phyloP scores from a whole-genome alignment of 2,113 vertebrate genomes.

The Spheniscus mendiculus region DNA sequence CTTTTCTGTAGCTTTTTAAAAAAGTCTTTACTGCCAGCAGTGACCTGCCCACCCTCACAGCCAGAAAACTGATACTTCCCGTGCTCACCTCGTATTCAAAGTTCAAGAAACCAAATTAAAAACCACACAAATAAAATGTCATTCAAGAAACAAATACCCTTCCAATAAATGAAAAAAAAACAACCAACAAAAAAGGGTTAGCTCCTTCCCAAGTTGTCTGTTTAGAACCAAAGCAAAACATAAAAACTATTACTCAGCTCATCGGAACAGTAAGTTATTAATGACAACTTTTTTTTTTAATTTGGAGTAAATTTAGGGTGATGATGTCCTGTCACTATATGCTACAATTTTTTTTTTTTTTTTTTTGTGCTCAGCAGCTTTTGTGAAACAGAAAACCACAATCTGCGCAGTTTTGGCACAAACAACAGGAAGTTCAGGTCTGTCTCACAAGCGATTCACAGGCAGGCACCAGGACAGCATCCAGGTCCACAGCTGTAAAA shows the following conservation, averaged over 20 bases:
- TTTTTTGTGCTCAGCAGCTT: not conserved
- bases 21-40: not conserved
- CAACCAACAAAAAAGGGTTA: not conserved
- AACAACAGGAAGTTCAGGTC: conserved; percentile 1
- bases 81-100: not conserved
- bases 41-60: not conserved
- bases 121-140: not conserved
- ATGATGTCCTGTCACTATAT: not conserved
- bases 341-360: not conserved
- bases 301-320: not conserved
- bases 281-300: not conserved
- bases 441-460: not conserved
- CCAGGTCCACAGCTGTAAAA: not conserved
- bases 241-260: not conserved
- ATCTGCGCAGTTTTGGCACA: not conserved
- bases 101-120: not conserved
- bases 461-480: not conserved
- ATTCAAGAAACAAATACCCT: not conserved
- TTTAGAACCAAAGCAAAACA: not conserved
- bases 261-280: not conserved
- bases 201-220: not conserved
- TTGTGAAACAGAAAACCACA: not conserved
- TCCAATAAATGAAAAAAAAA: not conserved
- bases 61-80: conserved; percentile 35
- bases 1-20: not conserved